Evolutionary conservation across 2,113 vertebrate species (phyloP).

Genomic region (Nesogale talazaci): DNA sequence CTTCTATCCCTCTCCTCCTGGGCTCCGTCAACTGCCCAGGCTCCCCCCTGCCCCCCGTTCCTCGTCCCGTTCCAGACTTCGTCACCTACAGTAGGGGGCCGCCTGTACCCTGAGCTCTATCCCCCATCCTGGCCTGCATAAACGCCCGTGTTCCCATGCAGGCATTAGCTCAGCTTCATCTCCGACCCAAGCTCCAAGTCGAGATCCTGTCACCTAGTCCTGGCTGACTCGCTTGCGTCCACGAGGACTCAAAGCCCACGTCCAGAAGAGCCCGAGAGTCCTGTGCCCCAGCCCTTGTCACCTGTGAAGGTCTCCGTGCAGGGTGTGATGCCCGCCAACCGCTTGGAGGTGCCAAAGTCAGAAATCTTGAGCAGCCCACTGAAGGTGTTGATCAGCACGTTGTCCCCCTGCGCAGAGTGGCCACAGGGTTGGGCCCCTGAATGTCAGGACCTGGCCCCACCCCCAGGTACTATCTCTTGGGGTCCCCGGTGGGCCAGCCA

Average conservation of each 20-base stretch:
- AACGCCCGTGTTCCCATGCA: not conserved
- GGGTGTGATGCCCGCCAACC: slow-evolving; percentile 95
- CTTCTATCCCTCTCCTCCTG: not conserved
- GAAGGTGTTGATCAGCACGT: slow-evolving; percentile 95
- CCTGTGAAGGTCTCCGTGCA: slow-evolving; percentile 95
- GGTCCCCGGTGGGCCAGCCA: not conserved
- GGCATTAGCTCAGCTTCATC: not conserved
- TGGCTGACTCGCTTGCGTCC: not conserved
- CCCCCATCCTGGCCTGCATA: not conserved
- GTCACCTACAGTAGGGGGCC: not conserved
- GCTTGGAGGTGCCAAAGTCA: slow-evolving; percentile 95
- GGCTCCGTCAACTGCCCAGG: not conserved
- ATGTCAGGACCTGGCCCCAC: not conserved
- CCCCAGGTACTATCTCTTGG: not conserved
- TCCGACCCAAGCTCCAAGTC: not conserved
- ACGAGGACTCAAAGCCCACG: not conserved
- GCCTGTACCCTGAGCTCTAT: not conserved
- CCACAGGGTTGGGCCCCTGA: not conserved
- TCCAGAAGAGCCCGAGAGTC: not conserved
- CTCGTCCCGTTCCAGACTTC: not conserved
- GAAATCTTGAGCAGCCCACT: slow-evolving; percentile 96
- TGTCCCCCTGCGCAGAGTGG: slow-evolving; percentile 90
- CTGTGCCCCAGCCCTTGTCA: slow-evolving; percentile 52
- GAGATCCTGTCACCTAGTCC: not conserved
- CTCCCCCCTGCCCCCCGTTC: too few species aligned